Conservation (phyloP, 2,888 invertebrate genomes). For the Ernsta delagoae region DNA sequence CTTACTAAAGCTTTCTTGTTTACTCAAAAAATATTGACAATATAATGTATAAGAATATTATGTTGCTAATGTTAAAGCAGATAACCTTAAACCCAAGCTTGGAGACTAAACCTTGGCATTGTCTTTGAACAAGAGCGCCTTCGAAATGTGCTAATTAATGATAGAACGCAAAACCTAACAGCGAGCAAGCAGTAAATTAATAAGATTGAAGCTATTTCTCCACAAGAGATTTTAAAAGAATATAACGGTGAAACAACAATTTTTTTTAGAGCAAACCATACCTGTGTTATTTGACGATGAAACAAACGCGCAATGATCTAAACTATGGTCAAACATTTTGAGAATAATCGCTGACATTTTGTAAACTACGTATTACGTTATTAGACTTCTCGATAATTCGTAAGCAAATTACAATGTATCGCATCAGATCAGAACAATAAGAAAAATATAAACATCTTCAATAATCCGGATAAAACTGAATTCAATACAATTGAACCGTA, state of each 20-base stretch:
- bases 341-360: no score
- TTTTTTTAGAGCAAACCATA: no score
- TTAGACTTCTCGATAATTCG: no score
- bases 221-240: no score
- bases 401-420: no score
- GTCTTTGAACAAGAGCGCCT: constrained; percentile 4
- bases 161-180: background rate
- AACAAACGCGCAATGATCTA: no score
- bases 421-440: background rate
- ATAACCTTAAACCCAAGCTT: background rate
- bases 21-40: background rate
- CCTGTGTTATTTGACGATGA: no score
- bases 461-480: background rate
- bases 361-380: no score
- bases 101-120: constrained; percentile 12
- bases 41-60: no score
- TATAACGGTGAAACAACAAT: no score
- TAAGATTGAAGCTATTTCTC: background rate
- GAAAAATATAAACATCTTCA: background rate
- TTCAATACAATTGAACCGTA: background rate
- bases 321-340: no score
- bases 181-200: background rate
- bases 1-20: background rate
- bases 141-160: constrained; percentile 7
- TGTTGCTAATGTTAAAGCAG: background rate